Conservation (phyloP, 2,113 vertebrate genomes). For the Aspidoscelis tigris region DNA sequence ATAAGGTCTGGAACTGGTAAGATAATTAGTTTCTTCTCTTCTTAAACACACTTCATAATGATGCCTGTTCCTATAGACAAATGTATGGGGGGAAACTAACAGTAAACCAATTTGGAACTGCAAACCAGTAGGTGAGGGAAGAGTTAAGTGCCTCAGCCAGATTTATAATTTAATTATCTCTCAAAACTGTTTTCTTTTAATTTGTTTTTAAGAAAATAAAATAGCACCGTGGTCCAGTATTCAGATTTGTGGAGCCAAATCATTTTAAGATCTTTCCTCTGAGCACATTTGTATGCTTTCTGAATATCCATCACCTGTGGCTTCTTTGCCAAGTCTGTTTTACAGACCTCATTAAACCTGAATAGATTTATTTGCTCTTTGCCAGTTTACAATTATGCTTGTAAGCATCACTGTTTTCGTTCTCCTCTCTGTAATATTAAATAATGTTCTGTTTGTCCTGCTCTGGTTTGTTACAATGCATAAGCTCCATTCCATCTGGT, state of each 20-base stretch:
- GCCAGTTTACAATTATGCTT: not conserved
- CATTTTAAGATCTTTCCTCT: not conserved
- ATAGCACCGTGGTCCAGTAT: not conserved
- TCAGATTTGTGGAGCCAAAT: not conserved
- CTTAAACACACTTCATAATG: no score
- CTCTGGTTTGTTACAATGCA: slow-evolving; percentile 12
- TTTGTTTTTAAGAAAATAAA: no score
- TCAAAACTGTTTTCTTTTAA: not conserved
- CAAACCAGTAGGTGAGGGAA: not conserved
- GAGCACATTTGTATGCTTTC: not conserved
- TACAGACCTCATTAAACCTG: not conserved
- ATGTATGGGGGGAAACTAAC: not conserved
- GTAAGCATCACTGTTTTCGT: not conserved
- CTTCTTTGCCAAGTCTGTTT: not conserved
- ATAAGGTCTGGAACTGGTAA: not conserved
- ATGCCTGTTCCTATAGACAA: no score
- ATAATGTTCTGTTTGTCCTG: slow-evolving; percentile 12
- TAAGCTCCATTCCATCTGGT: not conserved
- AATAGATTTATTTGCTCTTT: not conserved
- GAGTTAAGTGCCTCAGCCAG: not conserved
- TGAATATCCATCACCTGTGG: not conserved
- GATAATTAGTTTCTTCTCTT: no score
- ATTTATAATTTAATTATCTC: not conserved
- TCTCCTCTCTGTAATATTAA: not conserved
- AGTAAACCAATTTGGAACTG: not conserved